A percentile compares a stretch with the other conserved stretches of the same genome.
Conservation (phyloP, 2,888 invertebrate species). For the Fabriciana adippe region DNA sequence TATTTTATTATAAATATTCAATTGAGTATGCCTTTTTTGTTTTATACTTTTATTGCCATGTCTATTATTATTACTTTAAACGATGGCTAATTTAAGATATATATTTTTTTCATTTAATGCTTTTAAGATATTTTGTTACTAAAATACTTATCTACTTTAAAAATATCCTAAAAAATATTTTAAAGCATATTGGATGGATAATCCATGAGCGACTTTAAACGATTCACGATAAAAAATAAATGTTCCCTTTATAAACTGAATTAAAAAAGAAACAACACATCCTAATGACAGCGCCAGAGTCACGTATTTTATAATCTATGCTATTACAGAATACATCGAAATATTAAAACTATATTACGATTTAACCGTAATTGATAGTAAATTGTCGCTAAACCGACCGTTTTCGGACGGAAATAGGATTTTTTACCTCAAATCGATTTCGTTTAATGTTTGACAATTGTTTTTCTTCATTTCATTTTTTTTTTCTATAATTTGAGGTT, state of each 20-base stretch:
- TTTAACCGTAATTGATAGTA: conserved; percentile 55
- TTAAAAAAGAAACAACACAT: conserved; percentile 46
- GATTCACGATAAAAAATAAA: conserved; percentile 6
- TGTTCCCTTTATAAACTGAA: conserved; percentile 1
- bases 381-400: conserved; percentile 70
- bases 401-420: conserved; percentile 68
- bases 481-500: conserved; percentile 39
- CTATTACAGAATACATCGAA: conserved; percentile 58
- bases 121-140: too few species aligned
- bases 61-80: too few species aligned
- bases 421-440: conserved; percentile 71
- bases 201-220: background rate
- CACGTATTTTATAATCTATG: conserved; percentile 68
- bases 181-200: too few species aligned
- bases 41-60: too few species aligned
- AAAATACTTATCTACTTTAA: too few species aligned
- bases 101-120: too few species aligned
- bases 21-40: too few species aligned
- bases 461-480: conserved; percentile 42
- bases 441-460: conserved; percentile 59
- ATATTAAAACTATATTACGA: conserved; percentile 73
- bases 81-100: too few species aligned
- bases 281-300: conserved; percentile 72
- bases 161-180: too few species aligned
- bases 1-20: too few species aligned